Conservation (phyloP, 2,113 vertebrate genomes). For the Oceanodroma tethys region DNA sequence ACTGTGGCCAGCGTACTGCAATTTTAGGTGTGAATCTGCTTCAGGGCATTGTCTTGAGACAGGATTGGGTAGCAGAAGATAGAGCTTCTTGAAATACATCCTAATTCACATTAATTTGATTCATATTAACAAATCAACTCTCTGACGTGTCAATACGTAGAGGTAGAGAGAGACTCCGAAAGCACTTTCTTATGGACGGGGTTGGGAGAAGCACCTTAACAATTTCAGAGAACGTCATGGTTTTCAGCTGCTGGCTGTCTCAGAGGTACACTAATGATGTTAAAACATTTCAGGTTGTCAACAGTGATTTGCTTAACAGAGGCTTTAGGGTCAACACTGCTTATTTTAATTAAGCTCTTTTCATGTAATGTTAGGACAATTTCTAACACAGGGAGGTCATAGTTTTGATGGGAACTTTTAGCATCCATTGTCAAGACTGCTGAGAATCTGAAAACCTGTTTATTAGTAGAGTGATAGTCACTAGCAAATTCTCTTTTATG, state of each 20-base stretch:
- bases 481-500: not conserved
- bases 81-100: not conserved
- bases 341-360: constrained; percentile 4
- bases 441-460: not conserved
- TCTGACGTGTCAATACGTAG: not conserved
- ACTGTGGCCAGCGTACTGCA: not conserved
- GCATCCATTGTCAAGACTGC: not conserved
- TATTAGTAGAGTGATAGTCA: not conserved
- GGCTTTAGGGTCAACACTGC: not conserved
- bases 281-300: not conserved
- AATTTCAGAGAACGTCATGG: not conserved
- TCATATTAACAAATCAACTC: not conserved
- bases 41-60: not conserved
- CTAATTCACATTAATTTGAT: not conserved
- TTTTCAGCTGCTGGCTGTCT: not conserved
- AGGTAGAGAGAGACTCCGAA: not conserved
- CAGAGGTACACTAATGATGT: not conserved
- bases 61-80: not conserved
- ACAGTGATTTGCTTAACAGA: not conserved
- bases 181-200: not conserved
- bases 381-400: not conserved
- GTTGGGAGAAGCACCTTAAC: not conserved
- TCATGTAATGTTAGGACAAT: not conserved
- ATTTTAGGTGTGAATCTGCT: not conserved
- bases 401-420: not conserved